Conservation (phyloP, 2,888 invertebrate genomes). For the Helicoverpa assulta region DNA sequence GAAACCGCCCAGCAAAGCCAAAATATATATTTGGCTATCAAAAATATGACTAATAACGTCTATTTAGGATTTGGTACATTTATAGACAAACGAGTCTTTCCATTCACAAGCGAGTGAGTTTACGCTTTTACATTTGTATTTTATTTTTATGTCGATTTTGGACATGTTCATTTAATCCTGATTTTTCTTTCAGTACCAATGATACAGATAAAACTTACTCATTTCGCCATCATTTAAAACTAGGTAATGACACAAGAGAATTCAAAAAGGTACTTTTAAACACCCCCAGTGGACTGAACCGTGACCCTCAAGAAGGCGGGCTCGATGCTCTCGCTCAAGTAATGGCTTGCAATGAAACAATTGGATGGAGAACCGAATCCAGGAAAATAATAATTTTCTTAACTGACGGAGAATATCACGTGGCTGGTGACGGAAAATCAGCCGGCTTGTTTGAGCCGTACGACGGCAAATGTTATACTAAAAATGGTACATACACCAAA, state of each 20-base stretch:
- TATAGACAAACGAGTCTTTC: slow-evolving; percentile 91
- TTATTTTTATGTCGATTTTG: neutral
- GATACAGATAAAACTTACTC: slow-evolving; percentile 89
- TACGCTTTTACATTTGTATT: neutral
- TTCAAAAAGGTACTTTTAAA: slow-evolving; percentile 82
- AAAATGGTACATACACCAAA: slow-evolving; percentile 88
- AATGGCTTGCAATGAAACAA: slow-evolving; percentile 91
- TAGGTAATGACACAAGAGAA: slow-evolving; percentile 89
- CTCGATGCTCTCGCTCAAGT: slow-evolving; percentile 96
- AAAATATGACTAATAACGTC: slow-evolving; percentile 91
- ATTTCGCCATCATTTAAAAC: slow-evolving; percentile 93
- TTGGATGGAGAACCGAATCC: slow-evolving; percentile 95
- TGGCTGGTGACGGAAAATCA: slow-evolving; percentile 94
- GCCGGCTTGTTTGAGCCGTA: slow-evolving; percentile 93
- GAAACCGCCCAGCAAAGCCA: slow-evolving; percentile 85
- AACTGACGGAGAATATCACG: slow-evolving; percentile 94
- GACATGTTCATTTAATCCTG: slow-evolving; percentile 6
- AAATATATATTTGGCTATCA: slow-evolving; percentile 88
- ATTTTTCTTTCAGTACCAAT: slow-evolving; percentile 54
- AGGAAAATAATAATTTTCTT: slow-evolving; percentile 94
- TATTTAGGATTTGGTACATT: slow-evolving; percentile 92
- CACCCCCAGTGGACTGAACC: slow-evolving; percentile 86
- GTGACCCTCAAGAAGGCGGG: slow-evolving; percentile 95
- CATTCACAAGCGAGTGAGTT: slow-evolving; percentile 70
- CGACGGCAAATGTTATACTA: slow-evolving; percentile 92